Evolutionary conservation across 2,888 invertebrate genomes (phyloP).

Genomic region (Andrena haemorrhoa): DNA sequence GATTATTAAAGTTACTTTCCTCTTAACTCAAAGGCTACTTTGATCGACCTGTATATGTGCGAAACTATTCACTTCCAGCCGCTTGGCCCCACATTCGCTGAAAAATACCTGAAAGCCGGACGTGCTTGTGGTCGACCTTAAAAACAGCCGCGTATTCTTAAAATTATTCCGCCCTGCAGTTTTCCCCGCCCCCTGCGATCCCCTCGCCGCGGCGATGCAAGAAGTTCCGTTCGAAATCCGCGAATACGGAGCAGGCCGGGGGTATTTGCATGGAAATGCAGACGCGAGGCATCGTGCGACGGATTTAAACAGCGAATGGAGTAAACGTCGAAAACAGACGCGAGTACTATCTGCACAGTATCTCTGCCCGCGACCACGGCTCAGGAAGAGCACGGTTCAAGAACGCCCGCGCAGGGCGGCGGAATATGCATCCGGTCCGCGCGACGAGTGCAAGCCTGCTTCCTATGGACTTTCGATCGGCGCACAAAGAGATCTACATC

Average conservation of each 20-base stretch:
- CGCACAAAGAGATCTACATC: conserved; percentile 6
- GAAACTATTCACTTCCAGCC: conserved; percentile 11
- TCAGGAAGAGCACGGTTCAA: conserved; percentile 68
- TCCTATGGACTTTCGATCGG: conserved; percentile 15
- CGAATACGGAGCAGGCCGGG: conserved; percentile 5
- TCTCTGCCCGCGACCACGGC: conserved; percentile 44
- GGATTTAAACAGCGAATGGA: conserved; percentile 52
- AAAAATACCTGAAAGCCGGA: neutral
- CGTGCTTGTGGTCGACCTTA: neutral
- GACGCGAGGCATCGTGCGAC: neutral
- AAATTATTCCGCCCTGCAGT: conserved; percentile 11
- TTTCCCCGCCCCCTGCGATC: neutral
- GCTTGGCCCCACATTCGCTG: conserved; percentile 15
- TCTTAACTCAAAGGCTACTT: no score
- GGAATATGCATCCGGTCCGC: conserved; percentile 18
- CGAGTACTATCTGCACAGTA: conserved; percentile 33
- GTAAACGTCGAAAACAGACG: conserved; percentile 59
- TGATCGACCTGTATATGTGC: conserved; percentile 12
- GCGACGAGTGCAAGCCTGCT: neutral
- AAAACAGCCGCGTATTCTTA: conserved; percentile 17
- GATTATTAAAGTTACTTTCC: no score
- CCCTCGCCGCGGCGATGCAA: neutral
- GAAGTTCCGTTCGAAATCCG: conserved; percentile 9
- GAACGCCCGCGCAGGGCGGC: conserved; percentile 64
- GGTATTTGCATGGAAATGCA: conserved; percentile 47